phyloP scores from a whole-genome alignment of 2,888 invertebrate species.

The Drosophila peninsularis region DNA sequence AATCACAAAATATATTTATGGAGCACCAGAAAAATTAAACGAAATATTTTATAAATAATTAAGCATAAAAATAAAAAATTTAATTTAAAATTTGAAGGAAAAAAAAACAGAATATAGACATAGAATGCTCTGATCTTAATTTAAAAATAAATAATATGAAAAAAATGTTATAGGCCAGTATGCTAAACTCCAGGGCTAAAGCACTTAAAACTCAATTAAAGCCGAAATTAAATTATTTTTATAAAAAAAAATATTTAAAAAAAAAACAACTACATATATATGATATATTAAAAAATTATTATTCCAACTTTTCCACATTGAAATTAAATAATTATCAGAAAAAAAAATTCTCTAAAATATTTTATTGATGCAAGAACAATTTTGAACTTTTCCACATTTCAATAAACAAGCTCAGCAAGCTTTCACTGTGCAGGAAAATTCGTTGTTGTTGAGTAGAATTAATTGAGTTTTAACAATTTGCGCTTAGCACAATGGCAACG shows the following conservation, averaged over 20 bases:
- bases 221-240: background rate
- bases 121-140: no score
- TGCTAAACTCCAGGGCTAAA: no score
- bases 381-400: background rate
- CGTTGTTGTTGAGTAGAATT: constrained; percentile 31
- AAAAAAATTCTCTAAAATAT: background rate
- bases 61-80: no score
- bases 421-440: constrained; percentile 6
- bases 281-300: background rate
- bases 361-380: background rate
- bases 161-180: no score
- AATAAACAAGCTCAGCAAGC: background rate
- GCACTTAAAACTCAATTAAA: background rate
- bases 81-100: no score
- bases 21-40: no score
- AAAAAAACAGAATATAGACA: no score
- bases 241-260: no score
- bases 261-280: no score
- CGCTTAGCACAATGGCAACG: constrained; percentile 19
- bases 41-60: no score
- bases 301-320: background rate
- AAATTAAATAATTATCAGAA: background rate
- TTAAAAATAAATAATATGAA: no score
- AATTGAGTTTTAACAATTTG: constrained; percentile 36
- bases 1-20: no score